A percentile compares a stretch with the other conserved stretches of the same genome.
Evolutionary conservation across 92 coral and sea anemone species (phyloP).

Genomic region (Meandrina meandrites): DNA sequence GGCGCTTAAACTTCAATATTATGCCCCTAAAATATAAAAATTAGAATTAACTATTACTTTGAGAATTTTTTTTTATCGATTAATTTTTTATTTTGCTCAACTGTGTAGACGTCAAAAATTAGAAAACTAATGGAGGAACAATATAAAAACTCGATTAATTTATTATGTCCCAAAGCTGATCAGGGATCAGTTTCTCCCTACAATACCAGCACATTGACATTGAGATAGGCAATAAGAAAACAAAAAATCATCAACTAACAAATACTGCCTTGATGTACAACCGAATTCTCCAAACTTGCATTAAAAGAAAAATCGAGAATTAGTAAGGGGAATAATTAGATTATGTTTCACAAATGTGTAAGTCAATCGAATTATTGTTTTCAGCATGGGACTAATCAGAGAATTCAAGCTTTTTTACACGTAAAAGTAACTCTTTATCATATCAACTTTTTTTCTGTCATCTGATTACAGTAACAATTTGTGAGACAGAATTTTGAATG

Average conservation of each 20-base stretch:
- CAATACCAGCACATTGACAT: not conserved
- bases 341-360: too few relatives aligned
- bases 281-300: not conserved
- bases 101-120: not conserved
- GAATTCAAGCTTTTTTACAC: not conserved
- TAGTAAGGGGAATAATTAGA: not conserved
- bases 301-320: not conserved
- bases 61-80: not conserved
- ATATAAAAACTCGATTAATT: not conserved
- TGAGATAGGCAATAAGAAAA: not conserved
- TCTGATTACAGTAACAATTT: not conserved
- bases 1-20: not conserved
- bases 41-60: not conserved
- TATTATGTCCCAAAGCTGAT: not conserved
- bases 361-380: not conserved
- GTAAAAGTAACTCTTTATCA: not conserved
- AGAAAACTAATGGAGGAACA: not conserved
- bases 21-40: not conserved
- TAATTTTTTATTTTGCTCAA: not conserved
- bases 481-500: not conserved
- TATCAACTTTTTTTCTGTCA: not conserved
- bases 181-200: not conserved
- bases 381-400: not conserved
- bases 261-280: not conserved
- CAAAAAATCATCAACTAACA: not conserved